phyloP scores from a whole-genome alignment of 1,140 invertebrate genomes.

The Notospermus geniculatus region DNA sequence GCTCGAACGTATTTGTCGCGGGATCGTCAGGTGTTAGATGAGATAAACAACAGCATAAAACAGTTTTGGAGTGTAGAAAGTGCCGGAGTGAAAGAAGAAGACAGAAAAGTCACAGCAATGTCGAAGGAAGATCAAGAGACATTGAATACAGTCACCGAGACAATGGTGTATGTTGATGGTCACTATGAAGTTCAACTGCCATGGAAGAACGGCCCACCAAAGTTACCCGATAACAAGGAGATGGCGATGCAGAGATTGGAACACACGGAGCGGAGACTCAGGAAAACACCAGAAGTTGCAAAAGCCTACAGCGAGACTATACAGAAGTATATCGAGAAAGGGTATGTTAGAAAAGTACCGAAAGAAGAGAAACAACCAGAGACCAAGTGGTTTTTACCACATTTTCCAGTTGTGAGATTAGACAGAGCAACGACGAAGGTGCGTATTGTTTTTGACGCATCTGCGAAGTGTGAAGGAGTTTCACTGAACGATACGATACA shows the following conservation, averaged over 20 bases:
- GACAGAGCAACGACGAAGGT: constrained; percentile 23
- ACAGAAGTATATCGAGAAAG: constrained; percentile 21
- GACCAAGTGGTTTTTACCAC: constrained; percentile 21
- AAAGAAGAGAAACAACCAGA: not conserved
- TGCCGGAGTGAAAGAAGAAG: not conserved
- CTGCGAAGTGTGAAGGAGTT: constrained; percentile 16
- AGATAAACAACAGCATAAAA: not conserved
- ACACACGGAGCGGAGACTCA: constrained; percentile 17
- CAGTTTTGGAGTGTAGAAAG: constrained; percentile 3
- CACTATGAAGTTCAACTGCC: constrained; percentile 21
- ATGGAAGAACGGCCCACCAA: constrained; percentile 17
- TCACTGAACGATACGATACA: constrained; percentile 22
- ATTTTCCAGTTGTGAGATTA: constrained; percentile 22
- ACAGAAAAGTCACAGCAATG: not conserved
- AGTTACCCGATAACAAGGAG: constrained; percentile 21
- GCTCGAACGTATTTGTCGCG: not conserved
- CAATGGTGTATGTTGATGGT: not conserved
- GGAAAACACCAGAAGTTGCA: constrained; percentile 12
- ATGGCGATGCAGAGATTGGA: constrained; percentile 18
- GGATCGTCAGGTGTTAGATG: not conserved
- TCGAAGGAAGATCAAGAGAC: not conserved
- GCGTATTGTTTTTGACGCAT: constrained; percentile 27
- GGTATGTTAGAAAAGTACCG: constrained; percentile 21
- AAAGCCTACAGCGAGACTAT: constrained; percentile 14
- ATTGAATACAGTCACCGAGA: constrained; percentile 6